Percentiles rank a stretch among this genome's conserved stretches.
phyloP scores from a whole-genome alignment of 2,797 vertebrate species.

The Brachyrhaphis roseni region DNA sequence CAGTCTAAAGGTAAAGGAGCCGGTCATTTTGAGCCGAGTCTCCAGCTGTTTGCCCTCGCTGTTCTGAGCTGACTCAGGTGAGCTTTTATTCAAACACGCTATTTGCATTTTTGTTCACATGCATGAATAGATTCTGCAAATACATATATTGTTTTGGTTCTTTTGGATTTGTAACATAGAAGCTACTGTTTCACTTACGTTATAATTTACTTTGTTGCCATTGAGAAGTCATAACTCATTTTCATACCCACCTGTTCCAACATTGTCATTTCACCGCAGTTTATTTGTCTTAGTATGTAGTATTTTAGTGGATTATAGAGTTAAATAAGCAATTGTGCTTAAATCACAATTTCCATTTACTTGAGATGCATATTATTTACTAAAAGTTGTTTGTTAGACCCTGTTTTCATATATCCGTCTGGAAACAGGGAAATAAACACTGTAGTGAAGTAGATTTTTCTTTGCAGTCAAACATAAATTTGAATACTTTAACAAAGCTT shows the following conservation, averaged over 20 bases:
- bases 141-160: background rate
- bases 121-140: background rate
- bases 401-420: background rate
- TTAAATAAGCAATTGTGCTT: background rate
- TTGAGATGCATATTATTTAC: background rate
- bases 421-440: background rate
- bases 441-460: background rate
- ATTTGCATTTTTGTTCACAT: background rate
- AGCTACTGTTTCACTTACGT: background rate
- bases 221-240: background rate
- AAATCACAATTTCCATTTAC: background rate
- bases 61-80: slow-evolving; percentile 2
- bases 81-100: background rate
- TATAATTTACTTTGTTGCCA: background rate
- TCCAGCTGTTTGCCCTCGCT: background rate
- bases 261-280: background rate
- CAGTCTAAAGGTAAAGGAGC: background rate
- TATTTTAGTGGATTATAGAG: background rate
- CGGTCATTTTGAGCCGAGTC: background rate
- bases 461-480: background rate
- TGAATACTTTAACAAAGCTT: background rate
- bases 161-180: background rate
- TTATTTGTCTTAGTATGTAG: background rate
- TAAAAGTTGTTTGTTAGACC: background rate
- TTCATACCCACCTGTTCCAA: background rate